These are phyloP conservation scores for Pimpla rufipes DNA, from an alignment of 2,888 invertebrate genomes.

Conservation along the genomic window DNA sequence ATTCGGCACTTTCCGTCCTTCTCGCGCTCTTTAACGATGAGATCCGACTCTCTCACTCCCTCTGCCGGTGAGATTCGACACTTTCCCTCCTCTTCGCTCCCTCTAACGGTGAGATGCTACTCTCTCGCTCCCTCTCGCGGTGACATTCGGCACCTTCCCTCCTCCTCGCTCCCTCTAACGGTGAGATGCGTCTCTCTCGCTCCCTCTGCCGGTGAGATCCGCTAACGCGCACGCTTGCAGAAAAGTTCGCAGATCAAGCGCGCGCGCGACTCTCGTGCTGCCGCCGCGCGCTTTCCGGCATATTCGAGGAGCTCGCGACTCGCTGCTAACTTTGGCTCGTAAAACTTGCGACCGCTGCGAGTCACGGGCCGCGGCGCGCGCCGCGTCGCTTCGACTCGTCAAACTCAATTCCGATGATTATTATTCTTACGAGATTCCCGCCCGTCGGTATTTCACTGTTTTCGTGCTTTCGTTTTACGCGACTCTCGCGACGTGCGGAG, in stretches of 20 bases:
- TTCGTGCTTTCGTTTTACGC: constrained; percentile 4
- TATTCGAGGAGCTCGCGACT: constrained; percentile 43
- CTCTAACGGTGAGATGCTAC: no score
- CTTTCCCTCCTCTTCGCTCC: no score
- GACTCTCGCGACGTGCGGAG: no score
- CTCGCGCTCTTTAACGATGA: no score
- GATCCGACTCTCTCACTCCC: no score
- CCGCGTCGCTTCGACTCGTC: constrained; percentile 15
- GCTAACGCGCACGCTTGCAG: constrained; percentile 60
- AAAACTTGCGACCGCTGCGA: constrained; percentile 64
- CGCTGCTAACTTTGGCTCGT: constrained; percentile 48
- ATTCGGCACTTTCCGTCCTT: no score
- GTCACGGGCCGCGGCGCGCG: constrained; percentile 28
- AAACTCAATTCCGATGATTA: constrained; percentile 53
- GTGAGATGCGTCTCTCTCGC: no score
- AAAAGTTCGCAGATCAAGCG: constrained; percentile 63
- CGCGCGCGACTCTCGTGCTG: constrained; percentile 21
- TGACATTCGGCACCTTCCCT: no score
- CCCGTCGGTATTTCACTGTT: neutral
- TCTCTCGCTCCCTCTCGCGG: no score
- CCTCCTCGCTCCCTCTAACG: no score
- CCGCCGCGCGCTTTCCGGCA: constrained; percentile 45
- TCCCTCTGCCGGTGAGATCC: no score
- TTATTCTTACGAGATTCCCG: neutral
- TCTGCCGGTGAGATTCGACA: no score